These are phyloP conservation scores for Brachyopa scutellaris DNA, from an alignment of 2,888 invertebrate genomes.

Conservation along the genomic window DNA sequence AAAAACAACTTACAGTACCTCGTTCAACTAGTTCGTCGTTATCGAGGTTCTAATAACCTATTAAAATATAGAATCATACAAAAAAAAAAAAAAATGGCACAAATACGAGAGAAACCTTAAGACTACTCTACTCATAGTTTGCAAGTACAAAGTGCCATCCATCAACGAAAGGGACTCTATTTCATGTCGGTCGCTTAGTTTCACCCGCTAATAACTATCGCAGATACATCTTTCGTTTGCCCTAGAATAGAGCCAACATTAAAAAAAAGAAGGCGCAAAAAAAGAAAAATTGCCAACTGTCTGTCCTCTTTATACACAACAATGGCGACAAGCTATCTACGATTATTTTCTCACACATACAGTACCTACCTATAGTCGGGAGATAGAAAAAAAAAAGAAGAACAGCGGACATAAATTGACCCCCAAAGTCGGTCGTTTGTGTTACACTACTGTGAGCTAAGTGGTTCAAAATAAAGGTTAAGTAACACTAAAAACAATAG, in stretches of 20 bases:
- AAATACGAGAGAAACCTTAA: constrained; percentile 34
- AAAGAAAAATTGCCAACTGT: constrained; percentile 41
- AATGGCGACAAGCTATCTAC: constrained; percentile 39
- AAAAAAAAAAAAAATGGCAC: constrained; percentile 55
- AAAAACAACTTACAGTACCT: constrained; percentile 12
- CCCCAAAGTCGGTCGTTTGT: constrained; percentile 56
- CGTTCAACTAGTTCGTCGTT: constrained; percentile 33
- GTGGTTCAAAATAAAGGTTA: constrained; percentile 40
- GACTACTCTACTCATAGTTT: not conserved
- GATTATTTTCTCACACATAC: constrained; percentile 19
- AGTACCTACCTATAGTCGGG: not conserved
- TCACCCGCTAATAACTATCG: constrained; percentile 64
- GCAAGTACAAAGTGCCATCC: constrained; percentile 34
- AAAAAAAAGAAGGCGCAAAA: constrained; percentile 8
- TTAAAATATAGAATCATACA: constrained; percentile 40
- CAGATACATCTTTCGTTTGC: constrained; percentile 12
- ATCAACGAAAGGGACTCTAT: constrained; percentile 28
- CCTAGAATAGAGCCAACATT: constrained; percentile 31
- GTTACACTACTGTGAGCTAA: constrained; percentile 29
- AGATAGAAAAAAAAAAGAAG: not conserved
- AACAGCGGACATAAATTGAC: constrained; percentile 56
- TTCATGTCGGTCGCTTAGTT: constrained; percentile 47
- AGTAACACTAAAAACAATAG: constrained; percentile 42
- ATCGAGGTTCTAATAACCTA: constrained; percentile 63
- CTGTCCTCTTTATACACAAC: not conserved